Percentiles rank a stretch among this genome's conserved stretches.
Conservation (phyloP, 2,113 vertebrate species). For the Panthera leo region DNA sequence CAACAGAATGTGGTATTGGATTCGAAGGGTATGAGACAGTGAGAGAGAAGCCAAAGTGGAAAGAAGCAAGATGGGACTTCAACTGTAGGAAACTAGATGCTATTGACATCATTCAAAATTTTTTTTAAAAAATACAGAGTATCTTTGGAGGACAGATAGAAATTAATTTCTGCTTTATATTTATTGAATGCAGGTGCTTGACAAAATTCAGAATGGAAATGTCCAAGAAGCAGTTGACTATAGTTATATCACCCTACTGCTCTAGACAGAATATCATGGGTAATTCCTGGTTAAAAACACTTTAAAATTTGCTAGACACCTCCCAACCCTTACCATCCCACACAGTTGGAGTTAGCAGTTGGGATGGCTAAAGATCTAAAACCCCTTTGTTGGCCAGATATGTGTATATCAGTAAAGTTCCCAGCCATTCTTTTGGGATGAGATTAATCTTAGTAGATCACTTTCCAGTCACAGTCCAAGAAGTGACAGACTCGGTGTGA, state of each 20-base stretch:
- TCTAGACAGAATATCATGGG: neutral
- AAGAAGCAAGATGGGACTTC: neutral
- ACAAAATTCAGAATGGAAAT: neutral
- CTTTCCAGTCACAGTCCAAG: neutral
- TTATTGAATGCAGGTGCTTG: neutral
- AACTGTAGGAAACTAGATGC: neutral
- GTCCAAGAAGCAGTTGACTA: neutral
- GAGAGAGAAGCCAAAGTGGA: neutral
- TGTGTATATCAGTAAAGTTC: slow-evolving; percentile 44
- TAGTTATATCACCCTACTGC: neutral
- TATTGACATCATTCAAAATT: neutral
- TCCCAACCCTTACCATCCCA: too few species aligned
- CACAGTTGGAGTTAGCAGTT: slow-evolving; percentile 44
- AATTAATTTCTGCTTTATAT: neutral
- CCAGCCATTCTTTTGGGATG: neutral
- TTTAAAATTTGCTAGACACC: neutral
- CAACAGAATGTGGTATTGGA: neutral
- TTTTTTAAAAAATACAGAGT: neutral
- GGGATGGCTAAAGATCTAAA: slow-evolving; percentile 44
- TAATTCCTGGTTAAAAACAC: slow-evolving; percentile 29
- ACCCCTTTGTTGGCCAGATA: slow-evolving; percentile 15
- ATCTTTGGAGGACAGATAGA: neutral
- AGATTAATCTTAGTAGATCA: slow-evolving; percentile 6
- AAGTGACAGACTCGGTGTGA: slow-evolving; percentile 29
- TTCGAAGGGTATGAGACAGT: neutral